Evolutionary conservation across 2,797 vertebrate genomes (phyloP), one percentile per base, ranked within the genome.

Genomic region (Rhabdomys pumilio): DNA sequence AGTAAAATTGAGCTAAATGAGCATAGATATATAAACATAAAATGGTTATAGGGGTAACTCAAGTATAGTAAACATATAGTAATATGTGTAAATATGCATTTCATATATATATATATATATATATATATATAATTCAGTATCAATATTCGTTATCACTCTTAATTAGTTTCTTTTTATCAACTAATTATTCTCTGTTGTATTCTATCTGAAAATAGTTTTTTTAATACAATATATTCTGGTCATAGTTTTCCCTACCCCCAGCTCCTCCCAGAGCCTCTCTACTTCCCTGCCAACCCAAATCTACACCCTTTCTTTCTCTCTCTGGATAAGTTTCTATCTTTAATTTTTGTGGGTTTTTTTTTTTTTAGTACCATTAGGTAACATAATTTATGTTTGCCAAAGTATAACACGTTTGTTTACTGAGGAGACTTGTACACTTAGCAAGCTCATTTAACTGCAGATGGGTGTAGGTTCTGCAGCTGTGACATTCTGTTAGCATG

Each of bases 361-460:
- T 65, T 29, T 13, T 96, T 96, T 89, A 76, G 31, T 44, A 34
- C 15, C 44, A 75, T n/a, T 83, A 96, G 86, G 47, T 81, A 94
- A 87, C 63, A 44, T 0, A 50, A 24, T 85, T 94, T 17, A 12
- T 50, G 38, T 81, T 73, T 84, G 19, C 61, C 67, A 89, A 17
- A n/a, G 13, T n/a, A 47, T 87, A 89, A 81, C 79, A 65, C 26
- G 29, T 96, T 90, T 88, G 24, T 77, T 96, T 87, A 87, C 41
- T 55, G 47, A 95, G 41, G 65, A 88, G 59, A 90, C 50, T 91
- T 73, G 79, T 6, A 12, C 38, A 82, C 26, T 61, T 75, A 55
- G 85, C 59, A 88, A 89, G 53, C 77, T 82, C 26, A 93, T 80
- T 86, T 73, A 0, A 84, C 67, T 73, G 44, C 41, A 65, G 88